phyloP scores from a whole-genome alignment of 2,888 invertebrate genomes.

The Diarsia brunnea region DNA sequence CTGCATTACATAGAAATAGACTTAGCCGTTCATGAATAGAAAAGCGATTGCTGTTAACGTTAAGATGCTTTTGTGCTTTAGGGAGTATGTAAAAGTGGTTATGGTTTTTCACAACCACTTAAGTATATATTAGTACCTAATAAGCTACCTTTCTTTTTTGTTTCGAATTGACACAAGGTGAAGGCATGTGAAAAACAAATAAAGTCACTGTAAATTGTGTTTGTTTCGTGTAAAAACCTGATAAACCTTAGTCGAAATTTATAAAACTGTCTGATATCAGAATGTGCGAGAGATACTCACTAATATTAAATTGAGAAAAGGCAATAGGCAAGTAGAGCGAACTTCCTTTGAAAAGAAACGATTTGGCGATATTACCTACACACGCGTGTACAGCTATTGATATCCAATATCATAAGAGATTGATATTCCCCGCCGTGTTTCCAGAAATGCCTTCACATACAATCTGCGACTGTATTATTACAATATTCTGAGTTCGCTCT shows the following conservation, averaged over 20 bases:
- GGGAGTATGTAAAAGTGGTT: background rate
- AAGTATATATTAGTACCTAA: background rate
- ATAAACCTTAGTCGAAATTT: background rate
- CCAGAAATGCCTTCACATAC: slow-evolving; percentile 14
- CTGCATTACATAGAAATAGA: background rate
- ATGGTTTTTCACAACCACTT: background rate
- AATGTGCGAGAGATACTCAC: background rate
- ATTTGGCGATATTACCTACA: slow-evolving; percentile 34
- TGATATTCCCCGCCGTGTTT: slow-evolving; percentile 43
- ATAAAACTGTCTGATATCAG: background rate
- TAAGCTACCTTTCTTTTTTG: background rate
- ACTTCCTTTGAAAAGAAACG: slow-evolving; percentile 34
- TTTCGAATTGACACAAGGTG: background rate
- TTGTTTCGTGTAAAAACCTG: background rate
- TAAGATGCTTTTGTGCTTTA: background rate
- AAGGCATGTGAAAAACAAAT: background rate
- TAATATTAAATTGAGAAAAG: slow-evolving; percentile 9
- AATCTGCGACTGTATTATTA: slow-evolving; percentile 44
- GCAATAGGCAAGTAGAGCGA: background rate
- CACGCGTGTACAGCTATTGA: slow-evolving; percentile 25
- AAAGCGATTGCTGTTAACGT: background rate
- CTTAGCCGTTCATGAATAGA: slow-evolving; percentile 1
- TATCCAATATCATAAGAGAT: slow-evolving; percentile 57
- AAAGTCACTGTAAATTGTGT: background rate
- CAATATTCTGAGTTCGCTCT: slow-evolving; percentile 33